These are phyloP conservation scores for Lasioglossum malachurum DNA, from an alignment of 2,888 invertebrate species.

Conservation along the genomic window DNA sequence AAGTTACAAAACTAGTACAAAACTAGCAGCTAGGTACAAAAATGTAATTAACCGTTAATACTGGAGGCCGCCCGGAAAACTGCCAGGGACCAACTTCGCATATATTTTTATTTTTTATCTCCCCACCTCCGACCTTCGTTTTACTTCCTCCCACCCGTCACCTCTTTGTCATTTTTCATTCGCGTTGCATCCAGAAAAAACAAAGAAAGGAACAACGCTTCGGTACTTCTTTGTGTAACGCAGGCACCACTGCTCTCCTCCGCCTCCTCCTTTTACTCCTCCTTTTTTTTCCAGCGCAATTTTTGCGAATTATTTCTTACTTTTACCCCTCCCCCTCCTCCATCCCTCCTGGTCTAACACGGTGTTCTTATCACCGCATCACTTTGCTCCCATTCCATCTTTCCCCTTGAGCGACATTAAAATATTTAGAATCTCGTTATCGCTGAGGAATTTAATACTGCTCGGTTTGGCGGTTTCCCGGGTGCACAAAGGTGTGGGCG, in stretches of 20 bases:
- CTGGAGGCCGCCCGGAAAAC: constrained; percentile 80
- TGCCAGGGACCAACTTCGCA: constrained; percentile 78
- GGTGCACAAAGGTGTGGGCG: constrained; percentile 56
- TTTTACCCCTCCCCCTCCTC: not conserved
- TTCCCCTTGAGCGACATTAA: constrained; percentile 64
- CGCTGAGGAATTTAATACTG: constrained; percentile 79
- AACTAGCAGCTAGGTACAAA: constrained; percentile 87
- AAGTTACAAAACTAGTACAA: constrained; percentile 87
- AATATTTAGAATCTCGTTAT: constrained; percentile 75
- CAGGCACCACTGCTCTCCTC: constrained; percentile 23
- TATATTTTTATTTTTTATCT: constrained; percentile 27
- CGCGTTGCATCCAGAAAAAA: constrained; percentile 1
- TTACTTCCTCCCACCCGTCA: not conserved
- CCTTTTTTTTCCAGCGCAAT: constrained; percentile 19
- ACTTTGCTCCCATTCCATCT: constrained; percentile 26
- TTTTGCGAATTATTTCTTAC: not conserved
- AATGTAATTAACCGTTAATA: constrained; percentile 83
- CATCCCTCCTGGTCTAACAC: not conserved
- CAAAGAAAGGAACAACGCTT: constrained; percentile 23
- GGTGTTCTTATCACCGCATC: constrained; percentile 12
- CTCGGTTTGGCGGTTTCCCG: constrained; percentile 74
- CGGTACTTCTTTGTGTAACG: constrained; percentile 1
- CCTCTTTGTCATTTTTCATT: constrained; percentile 21
- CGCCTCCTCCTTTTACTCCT: not conserved
- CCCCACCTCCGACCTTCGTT: constrained; percentile 31